These are phyloP conservation scores for Taxidea taxus DNA, from an alignment of 2,113 vertebrate genomes.

Conservation along the genomic window DNA sequence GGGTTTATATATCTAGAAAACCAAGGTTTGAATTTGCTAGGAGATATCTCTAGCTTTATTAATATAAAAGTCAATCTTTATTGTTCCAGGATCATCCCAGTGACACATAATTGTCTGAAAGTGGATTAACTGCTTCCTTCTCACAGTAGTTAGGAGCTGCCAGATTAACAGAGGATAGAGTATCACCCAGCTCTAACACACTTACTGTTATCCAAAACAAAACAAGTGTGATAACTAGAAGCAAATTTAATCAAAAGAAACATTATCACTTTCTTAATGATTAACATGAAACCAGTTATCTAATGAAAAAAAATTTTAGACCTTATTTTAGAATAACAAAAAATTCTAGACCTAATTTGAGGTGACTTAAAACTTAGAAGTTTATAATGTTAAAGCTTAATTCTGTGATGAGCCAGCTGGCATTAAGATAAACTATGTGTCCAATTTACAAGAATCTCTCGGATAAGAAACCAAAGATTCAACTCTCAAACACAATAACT, in stretches of 20 bases:
- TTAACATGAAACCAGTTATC: background rate
- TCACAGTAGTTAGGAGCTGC: background rate
- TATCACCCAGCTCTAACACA: background rate
- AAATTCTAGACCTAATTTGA: background rate
- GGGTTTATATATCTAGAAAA: background rate
- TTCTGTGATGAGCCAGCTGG: background rate
- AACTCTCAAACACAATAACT: background rate
- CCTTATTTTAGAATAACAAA: background rate
- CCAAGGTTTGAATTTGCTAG: background rate
- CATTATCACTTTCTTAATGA: background rate
- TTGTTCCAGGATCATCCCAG: background rate
- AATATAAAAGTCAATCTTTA: background rate
- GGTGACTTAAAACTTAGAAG: background rate
- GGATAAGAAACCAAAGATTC: background rate
- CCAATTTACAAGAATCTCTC: background rate
- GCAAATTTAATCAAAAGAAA: slow-evolving; percentile 5
- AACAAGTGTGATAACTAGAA: background rate
- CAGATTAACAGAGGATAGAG: background rate
- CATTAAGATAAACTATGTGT: background rate
- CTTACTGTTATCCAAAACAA: background rate
- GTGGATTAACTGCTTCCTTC: background rate
- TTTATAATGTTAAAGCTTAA: slow-evolving; percentile 4
- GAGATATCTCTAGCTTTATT: background rate
- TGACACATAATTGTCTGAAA: background rate
- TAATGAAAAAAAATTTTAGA: background rate